phyloP scores from a whole-genome alignment of 2,797 vertebrate genomes.

The Chelidonichthys spinosus region DNA sequence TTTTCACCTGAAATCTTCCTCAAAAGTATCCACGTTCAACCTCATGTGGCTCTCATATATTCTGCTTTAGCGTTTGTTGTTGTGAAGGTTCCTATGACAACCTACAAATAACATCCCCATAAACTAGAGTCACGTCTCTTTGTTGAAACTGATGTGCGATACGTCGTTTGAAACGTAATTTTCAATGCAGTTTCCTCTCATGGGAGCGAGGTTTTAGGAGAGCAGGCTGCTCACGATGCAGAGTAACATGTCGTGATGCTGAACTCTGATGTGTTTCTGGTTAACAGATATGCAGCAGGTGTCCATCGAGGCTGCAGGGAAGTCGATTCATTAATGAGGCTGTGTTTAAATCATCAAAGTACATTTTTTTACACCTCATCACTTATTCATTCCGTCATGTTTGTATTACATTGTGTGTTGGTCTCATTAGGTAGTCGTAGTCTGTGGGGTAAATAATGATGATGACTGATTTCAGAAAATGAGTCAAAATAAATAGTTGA shows the following conservation, averaged over 20 bases:
- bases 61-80: neutral
- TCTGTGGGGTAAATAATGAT: neutral
- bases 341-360: neutral
- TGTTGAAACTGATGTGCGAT: no score
- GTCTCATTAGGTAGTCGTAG: no score
- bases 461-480: neutral
- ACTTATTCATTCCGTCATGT: neutral
- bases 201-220: no score
- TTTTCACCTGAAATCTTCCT: slow-evolving; percentile 23
- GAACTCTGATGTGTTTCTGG: no score
- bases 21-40: neutral
- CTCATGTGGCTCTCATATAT: neutral
- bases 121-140: no score
- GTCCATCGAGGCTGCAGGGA: neutral
- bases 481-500: neutral
- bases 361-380: no score
- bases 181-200: no score
- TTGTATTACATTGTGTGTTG: neutral
- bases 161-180: no score
- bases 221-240: no score
- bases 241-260: no score
- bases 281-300: neutral
- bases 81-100: no score
- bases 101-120: no score
- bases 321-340: neutral